phyloP scores from a whole-genome alignment of 2,888 invertebrate species.

The Abrostola triplasia region DNA sequence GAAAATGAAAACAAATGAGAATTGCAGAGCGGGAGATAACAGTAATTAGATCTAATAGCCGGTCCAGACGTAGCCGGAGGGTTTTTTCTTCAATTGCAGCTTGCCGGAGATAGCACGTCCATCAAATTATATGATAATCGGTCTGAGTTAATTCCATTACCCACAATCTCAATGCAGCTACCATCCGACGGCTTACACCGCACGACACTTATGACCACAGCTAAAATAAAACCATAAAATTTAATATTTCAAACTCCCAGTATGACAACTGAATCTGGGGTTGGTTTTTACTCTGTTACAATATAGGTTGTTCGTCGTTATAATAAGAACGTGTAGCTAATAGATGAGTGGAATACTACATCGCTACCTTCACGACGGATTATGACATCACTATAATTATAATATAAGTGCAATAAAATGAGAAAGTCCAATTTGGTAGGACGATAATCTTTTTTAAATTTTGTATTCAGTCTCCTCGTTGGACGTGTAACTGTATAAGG shows the following conservation, averaged over 20 bases:
- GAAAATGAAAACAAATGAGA: slow-evolving; percentile 55
- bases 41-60: slow-evolving; percentile 72
- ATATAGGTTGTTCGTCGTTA: slow-evolving; percentile 1
- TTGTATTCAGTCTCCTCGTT: not conserved
- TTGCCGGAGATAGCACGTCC: slow-evolving; percentile 67
- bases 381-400: slow-evolving; percentile 77
- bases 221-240: slow-evolving; percentile 3
- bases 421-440: slow-evolving; percentile 61
- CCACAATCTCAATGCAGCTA: slow-evolving; percentile 59
- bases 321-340: slow-evolving; percentile 33
- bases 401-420: slow-evolving; percentile 77
- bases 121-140: slow-evolving; percentile 76
- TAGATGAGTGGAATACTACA: slow-evolving; percentile 50
- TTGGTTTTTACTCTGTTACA: slow-evolving; percentile 19
- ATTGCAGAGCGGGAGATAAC: slow-evolving; percentile 59
- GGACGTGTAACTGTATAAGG: not conserved
- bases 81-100: slow-evolving; percentile 65
- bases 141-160: slow-evolving; percentile 70
- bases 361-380: slow-evolving; percentile 73
- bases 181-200: slow-evolving; percentile 35
- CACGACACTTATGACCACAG: slow-evolving; percentile 28
- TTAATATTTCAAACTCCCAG: slow-evolving; percentile 12
- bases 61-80: slow-evolving; percentile 61
- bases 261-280: not conserved
- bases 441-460: slow-evolving; percentile 33